phyloP scores from a whole-genome alignment of 2,888 invertebrate species.

The Drosophila diplacantha region DNA sequence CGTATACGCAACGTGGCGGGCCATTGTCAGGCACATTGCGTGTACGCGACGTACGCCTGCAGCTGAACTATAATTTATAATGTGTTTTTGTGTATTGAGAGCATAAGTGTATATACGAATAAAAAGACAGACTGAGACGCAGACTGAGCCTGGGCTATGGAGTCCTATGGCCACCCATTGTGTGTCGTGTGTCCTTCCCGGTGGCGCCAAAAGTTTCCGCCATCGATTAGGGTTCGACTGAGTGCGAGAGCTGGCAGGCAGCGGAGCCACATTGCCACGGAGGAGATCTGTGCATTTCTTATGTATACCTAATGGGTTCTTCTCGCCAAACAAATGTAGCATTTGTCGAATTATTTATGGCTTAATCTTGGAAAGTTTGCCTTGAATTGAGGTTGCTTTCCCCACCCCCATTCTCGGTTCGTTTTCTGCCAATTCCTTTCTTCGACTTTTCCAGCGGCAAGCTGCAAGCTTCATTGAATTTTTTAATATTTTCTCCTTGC shows the following conservation, averaged over 20 bases:
- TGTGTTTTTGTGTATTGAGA: slow-evolving; percentile 48
- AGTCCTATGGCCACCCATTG: no score
- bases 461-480: slow-evolving; percentile 31
- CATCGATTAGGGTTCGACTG: slow-evolving; percentile 8
- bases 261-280: neutral
- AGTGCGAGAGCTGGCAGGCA: neutral
- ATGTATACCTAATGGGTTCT: slow-evolving; percentile 14
- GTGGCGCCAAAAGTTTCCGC: slow-evolving; percentile 13
- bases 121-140: neutral
- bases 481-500: slow-evolving; percentile 35
- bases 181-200: neutral
- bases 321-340: slow-evolving; percentile 24
- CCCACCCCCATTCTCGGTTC: no score
- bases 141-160: no score
- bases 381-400: slow-evolving; percentile 3
- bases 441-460: no score
- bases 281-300: slow-evolving; percentile 7
- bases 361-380: slow-evolving; percentile 35
- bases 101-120: slow-evolving; percentile 26
- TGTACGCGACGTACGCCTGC: slow-evolving; percentile 55
- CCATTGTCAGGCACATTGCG: slow-evolving; percentile 64
- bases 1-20: slow-evolving; percentile 7
- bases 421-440: neutral
- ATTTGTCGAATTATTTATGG: slow-evolving; percentile 40
- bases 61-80: slow-evolving; percentile 66